Percentiles rank a stretch among this genome's conserved stretches.
These are phyloP conservation scores for Pedetes capensis DNA, from an alignment of 2,113 vertebrate genomes.

Conservation along the genomic window DNA sequence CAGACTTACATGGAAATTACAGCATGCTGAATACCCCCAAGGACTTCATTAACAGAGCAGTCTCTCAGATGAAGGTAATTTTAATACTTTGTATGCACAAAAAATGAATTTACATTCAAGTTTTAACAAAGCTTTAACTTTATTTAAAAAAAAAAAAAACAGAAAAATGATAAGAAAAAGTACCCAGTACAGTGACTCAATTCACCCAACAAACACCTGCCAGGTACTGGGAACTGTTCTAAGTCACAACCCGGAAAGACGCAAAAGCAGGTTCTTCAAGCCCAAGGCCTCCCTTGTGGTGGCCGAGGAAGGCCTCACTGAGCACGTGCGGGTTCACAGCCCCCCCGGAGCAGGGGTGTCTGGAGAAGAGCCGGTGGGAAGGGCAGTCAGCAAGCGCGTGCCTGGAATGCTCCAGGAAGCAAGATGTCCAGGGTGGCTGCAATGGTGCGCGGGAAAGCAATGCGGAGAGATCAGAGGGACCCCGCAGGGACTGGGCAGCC, in stretches of 20 bases:
- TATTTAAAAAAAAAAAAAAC: too few relatives aligned
- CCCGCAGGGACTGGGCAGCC: fast-evolving
- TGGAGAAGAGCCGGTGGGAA: not conserved
- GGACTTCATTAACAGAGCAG: not conserved
- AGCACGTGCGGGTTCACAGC: not conserved
- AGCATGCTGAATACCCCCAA: not conserved
- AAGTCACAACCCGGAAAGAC: not conserved
- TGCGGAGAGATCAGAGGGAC: not conserved
- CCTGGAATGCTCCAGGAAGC: not conserved
- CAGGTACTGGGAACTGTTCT: not conserved
- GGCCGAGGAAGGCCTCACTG: not conserved
- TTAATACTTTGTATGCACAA: not conserved
- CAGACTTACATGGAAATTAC: not conserved
- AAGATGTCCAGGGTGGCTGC: not conserved
- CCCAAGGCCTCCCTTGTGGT: not conserved
- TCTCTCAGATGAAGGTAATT: not conserved
- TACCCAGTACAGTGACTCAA: not conserved
- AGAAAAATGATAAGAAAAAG: too few relatives aligned
- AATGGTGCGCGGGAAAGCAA: fast-evolving
- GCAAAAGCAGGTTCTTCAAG: not conserved
- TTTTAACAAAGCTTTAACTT: constrained; percentile 37
- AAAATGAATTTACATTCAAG: not conserved
- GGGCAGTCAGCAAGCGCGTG: not conserved
- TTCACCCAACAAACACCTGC: not conserved
- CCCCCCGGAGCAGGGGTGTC: too few relatives aligned